Conservation (phyloP, 2,888 invertebrate genomes). For the Branchipolynoe longqiensis region DNA sequence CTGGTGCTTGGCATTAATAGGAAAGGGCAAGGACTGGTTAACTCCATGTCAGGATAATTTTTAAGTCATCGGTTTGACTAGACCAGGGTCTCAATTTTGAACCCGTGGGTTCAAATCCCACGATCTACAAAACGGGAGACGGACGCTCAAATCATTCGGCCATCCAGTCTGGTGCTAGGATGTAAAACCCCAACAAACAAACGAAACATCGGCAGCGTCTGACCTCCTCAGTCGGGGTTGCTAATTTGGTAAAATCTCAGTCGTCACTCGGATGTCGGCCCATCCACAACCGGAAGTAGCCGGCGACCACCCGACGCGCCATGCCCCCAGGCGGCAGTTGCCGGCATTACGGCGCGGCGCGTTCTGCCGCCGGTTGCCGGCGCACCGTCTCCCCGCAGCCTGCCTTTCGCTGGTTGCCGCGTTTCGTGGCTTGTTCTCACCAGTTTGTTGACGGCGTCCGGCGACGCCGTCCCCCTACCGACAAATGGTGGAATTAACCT, state of each 20-base stretch:
- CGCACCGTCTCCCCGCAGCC: background rate
- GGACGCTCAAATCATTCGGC: too few species aligned
- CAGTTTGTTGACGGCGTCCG: too few species aligned
- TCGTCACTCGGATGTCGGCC: conserved; percentile 12
- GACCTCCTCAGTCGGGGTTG: conserved; percentile 17
- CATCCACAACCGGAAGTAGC: background rate
- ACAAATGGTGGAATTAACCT: conserved; percentile 51
- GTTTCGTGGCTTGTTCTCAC: conserved; percentile 28
- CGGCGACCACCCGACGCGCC: background rate
- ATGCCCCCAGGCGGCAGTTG: background rate
- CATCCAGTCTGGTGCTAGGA: too few species aligned
- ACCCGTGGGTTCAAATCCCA: too few species aligned
- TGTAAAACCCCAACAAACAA: too few species aligned
- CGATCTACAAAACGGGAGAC: too few species aligned
- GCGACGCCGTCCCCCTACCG: background rate
- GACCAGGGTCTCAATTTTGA: too few species aligned
- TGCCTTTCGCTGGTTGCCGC: background rate
- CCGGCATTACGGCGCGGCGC: background rate
- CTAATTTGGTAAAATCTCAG: conserved; percentile 41
- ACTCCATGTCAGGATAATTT: too few species aligned
- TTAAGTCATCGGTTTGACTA: too few species aligned
- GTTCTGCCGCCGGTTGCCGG: background rate
- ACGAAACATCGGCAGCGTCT: too few species aligned
- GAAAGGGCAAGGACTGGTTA: too few species aligned
- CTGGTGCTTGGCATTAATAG: too few species aligned